Conservation (phyloP, 2,113 vertebrate genomes). For the Crotalus helleri region DNA sequence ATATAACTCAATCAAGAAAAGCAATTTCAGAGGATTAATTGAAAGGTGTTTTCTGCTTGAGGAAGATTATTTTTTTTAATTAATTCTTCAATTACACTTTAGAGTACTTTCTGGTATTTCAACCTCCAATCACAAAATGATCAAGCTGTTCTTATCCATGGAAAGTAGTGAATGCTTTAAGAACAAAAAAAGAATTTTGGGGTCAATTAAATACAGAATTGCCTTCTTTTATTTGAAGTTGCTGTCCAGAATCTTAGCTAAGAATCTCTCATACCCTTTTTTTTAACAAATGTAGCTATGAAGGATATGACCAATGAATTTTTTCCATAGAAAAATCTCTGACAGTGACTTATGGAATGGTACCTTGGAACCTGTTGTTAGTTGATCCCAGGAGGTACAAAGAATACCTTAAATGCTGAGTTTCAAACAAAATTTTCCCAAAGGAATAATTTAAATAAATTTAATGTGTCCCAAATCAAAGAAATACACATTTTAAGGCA, state of each 20-base stretch:
- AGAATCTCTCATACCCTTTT: neutral
- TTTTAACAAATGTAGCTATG: neutral
- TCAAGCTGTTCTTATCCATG: neutral
- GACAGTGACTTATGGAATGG: neutral
- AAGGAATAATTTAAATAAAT: neutral
- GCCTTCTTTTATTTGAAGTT: neutral
- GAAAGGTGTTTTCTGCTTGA: neutral
- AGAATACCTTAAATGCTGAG: neutral
- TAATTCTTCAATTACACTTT: slow-evolving; percentile 2
- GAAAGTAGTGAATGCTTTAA: neutral
- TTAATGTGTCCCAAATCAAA: neutral
- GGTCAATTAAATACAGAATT: neutral
- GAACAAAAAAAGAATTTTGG: neutral
- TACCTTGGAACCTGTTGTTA: neutral
- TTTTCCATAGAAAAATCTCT: neutral
- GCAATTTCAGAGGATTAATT: slow-evolving; percentile 25
- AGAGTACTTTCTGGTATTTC: neutral
- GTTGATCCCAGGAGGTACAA: neutral
- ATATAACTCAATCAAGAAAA: neutral
- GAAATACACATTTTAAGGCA: neutral
- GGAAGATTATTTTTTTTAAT: slow-evolving; percentile 31
- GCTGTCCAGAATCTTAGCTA: neutral
- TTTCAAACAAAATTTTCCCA: neutral
- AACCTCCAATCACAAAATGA: neutral
- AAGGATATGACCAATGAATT: neutral